These are phyloP conservation scores for Acanthornis magna DNA, from an alignment of 2,797 vertebrate species.

Conservation along the genomic window DNA sequence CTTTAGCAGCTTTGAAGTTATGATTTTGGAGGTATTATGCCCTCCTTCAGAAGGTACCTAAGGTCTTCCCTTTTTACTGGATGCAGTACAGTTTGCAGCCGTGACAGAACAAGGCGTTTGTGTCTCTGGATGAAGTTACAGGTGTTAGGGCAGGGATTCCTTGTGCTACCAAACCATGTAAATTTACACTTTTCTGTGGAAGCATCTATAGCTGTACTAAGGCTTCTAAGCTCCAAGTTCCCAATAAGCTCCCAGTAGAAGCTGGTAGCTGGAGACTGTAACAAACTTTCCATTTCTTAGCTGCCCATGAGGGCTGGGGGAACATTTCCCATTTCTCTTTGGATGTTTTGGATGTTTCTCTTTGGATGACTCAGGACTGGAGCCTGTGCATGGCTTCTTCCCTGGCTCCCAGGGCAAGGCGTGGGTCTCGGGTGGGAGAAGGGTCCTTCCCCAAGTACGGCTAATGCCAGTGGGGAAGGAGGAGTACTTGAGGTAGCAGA, in stretches of 20 bases:
- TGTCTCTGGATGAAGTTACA: not conserved
- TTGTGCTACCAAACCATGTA: not conserved
- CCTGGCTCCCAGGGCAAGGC: not conserved
- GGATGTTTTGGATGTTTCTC: not conserved
- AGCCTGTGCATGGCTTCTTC: not conserved
- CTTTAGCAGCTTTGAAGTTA: not conserved
- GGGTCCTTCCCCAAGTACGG: not conserved
- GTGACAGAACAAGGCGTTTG: not conserved
- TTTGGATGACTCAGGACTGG: not conserved
- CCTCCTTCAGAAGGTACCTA: not conserved
- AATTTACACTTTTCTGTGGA: not conserved
- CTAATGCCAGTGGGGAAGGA: not conserved
- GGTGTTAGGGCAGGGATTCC: not conserved
- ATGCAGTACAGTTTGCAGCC: not conserved
- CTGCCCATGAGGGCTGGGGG: not conserved
- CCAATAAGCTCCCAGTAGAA: not conserved
- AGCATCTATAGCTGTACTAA: not conserved
- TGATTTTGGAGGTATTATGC: not conserved
- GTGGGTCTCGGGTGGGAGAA: not conserved
- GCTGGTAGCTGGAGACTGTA: not conserved
- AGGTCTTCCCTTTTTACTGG: not conserved
- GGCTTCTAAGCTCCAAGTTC: not conserved
- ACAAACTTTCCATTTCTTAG: not conserved
- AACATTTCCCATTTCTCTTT: not conserved
- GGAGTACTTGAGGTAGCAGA: accelerated